phyloP scores from a whole-genome alignment of 2,797 vertebrate genomes.

The Fratercula arctica region DNA sequence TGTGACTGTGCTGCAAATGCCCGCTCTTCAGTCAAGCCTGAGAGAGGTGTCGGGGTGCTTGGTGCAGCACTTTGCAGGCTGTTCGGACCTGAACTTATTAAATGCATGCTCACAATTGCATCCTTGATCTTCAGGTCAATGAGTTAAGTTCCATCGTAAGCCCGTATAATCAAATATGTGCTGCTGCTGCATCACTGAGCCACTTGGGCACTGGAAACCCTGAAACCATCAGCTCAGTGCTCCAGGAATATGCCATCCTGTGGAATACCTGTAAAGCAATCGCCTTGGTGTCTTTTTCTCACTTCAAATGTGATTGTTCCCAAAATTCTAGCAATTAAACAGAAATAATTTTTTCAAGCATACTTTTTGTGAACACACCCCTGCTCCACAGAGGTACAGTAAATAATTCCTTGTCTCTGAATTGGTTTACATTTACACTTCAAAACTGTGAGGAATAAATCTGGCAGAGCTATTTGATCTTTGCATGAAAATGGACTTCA shows the following conservation, averaged over 20 bases:
- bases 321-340: slow-evolving; percentile 5
- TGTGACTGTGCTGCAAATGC: not conserved
- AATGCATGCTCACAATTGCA: not conserved
- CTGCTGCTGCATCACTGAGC: not conserved
- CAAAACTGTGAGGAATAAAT: slow-evolving; percentile 79
- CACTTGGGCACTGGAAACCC: not conserved
- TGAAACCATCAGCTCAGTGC: not conserved
- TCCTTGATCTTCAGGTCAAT: not conserved
- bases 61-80: not conserved
- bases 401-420: slow-evolving; percentile 83
- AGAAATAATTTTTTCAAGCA: not conserved
- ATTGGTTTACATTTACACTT: slow-evolving; percentile 82
- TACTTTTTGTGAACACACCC: slow-evolving; percentile 10
- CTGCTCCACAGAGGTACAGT: not conserved
- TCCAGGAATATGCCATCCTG: not conserved
- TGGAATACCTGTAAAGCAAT: not conserved
- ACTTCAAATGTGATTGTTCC: not conserved
- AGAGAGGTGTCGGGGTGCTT: not conserved
- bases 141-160: not conserved
- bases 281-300: not conserved
- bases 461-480: slow-evolving; percentile 83
- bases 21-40: not conserved
- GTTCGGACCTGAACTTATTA: not conserved
- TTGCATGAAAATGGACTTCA: slow-evolving; percentile 85
- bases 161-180: not conserved